A percentile compares a stretch with the other conserved stretches of the same genome.
phyloP scores from a whole-genome alignment of 2,113 vertebrate species.

The Panthera uncia region DNA sequence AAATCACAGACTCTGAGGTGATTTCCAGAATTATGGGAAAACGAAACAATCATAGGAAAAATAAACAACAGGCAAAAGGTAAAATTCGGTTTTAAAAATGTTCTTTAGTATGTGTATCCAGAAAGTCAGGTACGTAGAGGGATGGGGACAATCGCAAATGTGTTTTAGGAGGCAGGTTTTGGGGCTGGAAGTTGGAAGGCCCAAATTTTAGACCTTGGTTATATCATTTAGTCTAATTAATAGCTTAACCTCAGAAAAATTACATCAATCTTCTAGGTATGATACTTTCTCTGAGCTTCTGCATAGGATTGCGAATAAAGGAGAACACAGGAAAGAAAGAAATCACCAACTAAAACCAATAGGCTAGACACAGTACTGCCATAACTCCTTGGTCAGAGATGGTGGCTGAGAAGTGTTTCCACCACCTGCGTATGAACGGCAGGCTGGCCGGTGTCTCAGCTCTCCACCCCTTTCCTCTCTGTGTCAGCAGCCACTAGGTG shows the following conservation, averaged over 20 bases:
- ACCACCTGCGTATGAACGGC: accelerated
- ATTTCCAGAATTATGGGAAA: slow-evolving; percentile 11
- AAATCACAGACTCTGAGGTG: background rate
- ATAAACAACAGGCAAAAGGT: background rate
- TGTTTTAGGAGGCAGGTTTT: background rate
- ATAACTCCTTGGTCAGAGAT: background rate
- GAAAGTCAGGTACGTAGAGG: background rate
- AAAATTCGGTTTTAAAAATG: background rate
- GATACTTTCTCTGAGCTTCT: background rate
- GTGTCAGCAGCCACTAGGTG: background rate
- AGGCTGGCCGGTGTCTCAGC: background rate
- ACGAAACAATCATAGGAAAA: background rate
- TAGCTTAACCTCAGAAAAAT: background rate
- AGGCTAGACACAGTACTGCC: background rate
- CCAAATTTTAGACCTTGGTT: background rate
- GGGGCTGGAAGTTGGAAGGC: background rate
- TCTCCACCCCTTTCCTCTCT: background rate
- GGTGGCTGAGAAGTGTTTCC: background rate
- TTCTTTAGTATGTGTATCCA: background rate
- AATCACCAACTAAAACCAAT: background rate
- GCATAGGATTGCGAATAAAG: background rate
- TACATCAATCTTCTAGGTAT: background rate
- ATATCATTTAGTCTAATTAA: background rate
- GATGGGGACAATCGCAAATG: background rate
- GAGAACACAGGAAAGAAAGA: background rate